Base-by-base conservation (phyloP, 2,797 vertebrate genomes). In the Betta splendens region DNA sequence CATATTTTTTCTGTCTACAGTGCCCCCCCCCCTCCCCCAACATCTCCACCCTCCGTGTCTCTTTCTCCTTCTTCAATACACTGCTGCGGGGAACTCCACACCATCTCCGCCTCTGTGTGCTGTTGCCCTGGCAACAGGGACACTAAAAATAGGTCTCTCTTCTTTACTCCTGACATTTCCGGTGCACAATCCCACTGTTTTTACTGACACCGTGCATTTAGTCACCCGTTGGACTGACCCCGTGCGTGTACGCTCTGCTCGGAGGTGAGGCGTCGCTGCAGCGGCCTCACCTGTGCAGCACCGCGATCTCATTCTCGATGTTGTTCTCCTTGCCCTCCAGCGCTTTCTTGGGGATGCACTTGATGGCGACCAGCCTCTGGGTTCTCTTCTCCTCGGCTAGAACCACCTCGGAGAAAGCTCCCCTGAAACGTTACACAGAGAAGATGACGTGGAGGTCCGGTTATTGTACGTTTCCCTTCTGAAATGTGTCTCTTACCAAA, bases 311-410 rank as follows among this genome's bases (percentile, higher is more conserved):
- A 2, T 98, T 98, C 85, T 98, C 96, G 1, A 98, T 95, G 91
- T 94, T 96, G 87, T 91, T 96, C 84, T 98, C 96, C 80, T 98
- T 98, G 64, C 96, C 95, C 78, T 97, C 94, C 85, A 99, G 81
- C 0, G 95, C 96, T 84, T 98, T 96, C 91, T 98, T 99, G 55
- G 95, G 90, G 15, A 99, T 99, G 89, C 97, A 99, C 79, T 99
- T 99, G 89, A 99, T 94, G 77, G 97, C 97, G 61, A 98, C 96
- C 21, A 98, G 89, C 79, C 94, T 94, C 87, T 84, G 93, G 3
- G 94, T 98, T 35, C 85, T 90, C 84, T 94, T 97, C 84, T 98
- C 96, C 80, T 98, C 96, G 0, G 96, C 97, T 79, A 99, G 91
- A 80, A 99, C 94, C 72, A 98, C 97, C 85, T 99, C 95, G 0